A percentile compares a stretch with the other conserved stretches of the same genome.
Conservation (phyloP, 2,888 invertebrate species). For the Amphiduros pacificus region DNA sequence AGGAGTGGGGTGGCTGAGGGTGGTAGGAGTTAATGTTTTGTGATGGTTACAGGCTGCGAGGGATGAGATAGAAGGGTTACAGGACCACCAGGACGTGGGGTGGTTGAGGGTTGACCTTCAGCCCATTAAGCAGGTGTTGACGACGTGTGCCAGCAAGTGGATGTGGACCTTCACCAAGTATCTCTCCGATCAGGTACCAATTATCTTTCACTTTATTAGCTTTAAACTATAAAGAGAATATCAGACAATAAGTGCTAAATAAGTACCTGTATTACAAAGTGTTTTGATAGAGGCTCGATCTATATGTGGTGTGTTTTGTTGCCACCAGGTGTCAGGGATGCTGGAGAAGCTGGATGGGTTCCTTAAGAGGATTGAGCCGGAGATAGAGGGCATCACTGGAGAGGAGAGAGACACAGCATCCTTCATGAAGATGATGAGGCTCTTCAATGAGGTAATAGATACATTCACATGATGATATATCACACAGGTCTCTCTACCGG, state of each 20-base stretch:
- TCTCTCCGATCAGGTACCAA: slow-evolving; percentile 58
- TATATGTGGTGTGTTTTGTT: too few relatives aligned
- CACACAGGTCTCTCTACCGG: too few relatives aligned
- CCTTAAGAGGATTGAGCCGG: slow-evolving; percentile 57
- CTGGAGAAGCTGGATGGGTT: slow-evolving; percentile 52
- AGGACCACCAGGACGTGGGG: slow-evolving; percentile 53
- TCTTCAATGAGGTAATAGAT: slow-evolving; percentile 58
- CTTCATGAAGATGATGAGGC: slow-evolving; percentile 60
- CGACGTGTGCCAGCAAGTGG: slow-evolving; percentile 57
- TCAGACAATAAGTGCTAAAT: too few relatives aligned
- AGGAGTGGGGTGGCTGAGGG: too few relatives aligned
- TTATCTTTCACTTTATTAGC: too few relatives aligned
- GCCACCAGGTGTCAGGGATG: slow-evolving; percentile 36
- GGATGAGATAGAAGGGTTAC: slow-evolving; percentile 52
- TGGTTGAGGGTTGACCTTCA: slow-evolving; percentile 57
- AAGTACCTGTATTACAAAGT: background rate
- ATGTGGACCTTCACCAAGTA: slow-evolving; percentile 60
- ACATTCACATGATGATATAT: too few relatives aligned
- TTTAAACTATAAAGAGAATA: too few relatives aligned
- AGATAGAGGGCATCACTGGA: slow-evolving; percentile 59
- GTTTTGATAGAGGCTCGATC: background rate
- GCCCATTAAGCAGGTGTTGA: slow-evolving; percentile 58
- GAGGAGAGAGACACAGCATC: slow-evolving; percentile 58
- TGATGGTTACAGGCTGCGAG: slow-evolving; percentile 46
- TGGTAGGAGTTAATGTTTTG: too few relatives aligned